Percentiles rank a stretch among this genome's conserved stretches.
These are phyloP conservation scores for Oegoconia quadripuncta DNA, from an alignment of 2,888 invertebrate species.

Conservation along the genomic window DNA sequence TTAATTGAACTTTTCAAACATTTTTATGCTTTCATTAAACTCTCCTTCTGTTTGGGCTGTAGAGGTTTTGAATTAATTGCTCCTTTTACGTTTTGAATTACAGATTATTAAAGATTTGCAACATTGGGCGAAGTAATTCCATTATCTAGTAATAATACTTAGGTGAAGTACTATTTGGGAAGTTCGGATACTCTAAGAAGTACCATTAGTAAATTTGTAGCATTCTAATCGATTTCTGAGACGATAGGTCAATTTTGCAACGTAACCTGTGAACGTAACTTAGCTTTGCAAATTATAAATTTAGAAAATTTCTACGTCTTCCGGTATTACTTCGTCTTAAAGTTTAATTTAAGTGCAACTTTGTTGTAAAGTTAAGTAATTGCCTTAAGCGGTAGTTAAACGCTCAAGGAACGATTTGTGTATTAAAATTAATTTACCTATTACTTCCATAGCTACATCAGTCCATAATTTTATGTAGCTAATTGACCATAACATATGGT, in stretches of 20 bases:
- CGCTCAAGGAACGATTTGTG: not conserved
- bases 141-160: too few species aligned
- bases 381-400: constrained; percentile 8
- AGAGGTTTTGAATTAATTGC: not conserved
- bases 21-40: not conserved
- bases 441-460: too few species aligned
- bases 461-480: too few species aligned
- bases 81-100: too few species aligned
- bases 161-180: too few species aligned
- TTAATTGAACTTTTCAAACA: constrained; percentile 1
- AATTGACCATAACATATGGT: too few species aligned
- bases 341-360: constrained; percentile 24
- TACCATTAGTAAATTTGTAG: too few species aligned
- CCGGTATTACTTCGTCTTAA: constrained; percentile 17
- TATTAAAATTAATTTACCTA: not conserved
- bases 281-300: constrained; percentile 6
- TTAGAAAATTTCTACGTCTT: constrained; percentile 20
- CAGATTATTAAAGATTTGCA: too few species aligned
- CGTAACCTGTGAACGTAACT: constrained; percentile 10
- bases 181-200: too few species aligned
- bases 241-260: too few species aligned
- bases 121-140: too few species aligned
- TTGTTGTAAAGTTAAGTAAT: constrained; percentile 18
- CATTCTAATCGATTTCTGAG: too few species aligned
- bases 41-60: not conserved